Conservation (phyloP, 2,888 invertebrate genomes). For the Congeria kusceri region DNA sequence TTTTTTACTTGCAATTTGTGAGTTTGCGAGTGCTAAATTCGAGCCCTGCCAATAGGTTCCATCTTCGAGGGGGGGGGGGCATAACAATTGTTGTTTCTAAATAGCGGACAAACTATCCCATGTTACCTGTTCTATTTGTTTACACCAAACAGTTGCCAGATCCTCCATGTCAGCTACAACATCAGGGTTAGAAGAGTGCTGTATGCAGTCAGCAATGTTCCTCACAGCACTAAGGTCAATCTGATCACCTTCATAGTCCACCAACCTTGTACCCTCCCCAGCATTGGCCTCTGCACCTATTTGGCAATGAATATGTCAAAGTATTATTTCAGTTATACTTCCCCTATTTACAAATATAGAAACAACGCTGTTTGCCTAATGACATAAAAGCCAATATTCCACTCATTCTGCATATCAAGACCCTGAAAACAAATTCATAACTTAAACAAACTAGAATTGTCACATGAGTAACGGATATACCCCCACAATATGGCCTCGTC, state of each 20-base stretch:
- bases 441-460: too few relatives aligned
- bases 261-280: constrained; percentile 73
- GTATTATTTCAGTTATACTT: neutral
- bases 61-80: too few relatives aligned
- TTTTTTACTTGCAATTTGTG: too few relatives aligned
- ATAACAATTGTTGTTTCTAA: neutral
- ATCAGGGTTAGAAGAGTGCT: constrained; percentile 87
- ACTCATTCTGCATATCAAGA: too few relatives aligned
- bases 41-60: too few relatives aligned
- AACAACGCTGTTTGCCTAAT: too few relatives aligned
- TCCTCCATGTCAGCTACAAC: constrained; percentile 87
- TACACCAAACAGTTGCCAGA: constrained; percentile 79
- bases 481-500: too few relatives aligned
- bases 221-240: constrained; percentile 78
- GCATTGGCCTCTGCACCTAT: constrained; percentile 80
- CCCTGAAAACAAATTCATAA: too few relatives aligned
- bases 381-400: too few relatives aligned
- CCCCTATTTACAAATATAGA: too few relatives aligned
- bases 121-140: constrained; percentile 82
- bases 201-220: constrained; percentile 88
- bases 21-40: too few relatives aligned
- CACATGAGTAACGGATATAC: too few relatives aligned
- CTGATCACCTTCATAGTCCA: constrained; percentile 69
- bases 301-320: neutral
- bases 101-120: neutral